Conservation (phyloP, 2,113 vertebrate genomes). For the Pyxicephalus adspersus region DNA sequence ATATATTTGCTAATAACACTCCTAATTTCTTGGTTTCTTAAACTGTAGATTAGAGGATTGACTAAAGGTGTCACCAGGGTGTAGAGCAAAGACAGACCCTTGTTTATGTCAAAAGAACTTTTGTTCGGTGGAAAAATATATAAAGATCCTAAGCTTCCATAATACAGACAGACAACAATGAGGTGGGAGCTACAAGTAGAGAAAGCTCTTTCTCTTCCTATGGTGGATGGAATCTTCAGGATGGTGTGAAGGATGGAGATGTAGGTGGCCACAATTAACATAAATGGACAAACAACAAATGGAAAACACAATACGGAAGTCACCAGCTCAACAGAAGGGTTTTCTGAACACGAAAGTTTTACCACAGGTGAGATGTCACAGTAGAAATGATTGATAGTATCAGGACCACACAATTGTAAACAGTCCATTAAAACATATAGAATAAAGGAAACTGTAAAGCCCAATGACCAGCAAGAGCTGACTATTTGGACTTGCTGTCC, state of each 20-base stretch:
- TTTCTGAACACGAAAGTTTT: conserved; percentile 1
- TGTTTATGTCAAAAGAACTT: conserved; percentile 44
- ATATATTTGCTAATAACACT: too few relatives aligned
- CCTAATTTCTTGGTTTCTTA: neutral
- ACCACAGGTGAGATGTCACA: neutral
- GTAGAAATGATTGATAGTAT: neutral
- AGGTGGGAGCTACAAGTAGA: too few relatives aligned
- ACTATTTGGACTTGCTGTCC: neutral
- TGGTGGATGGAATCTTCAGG: neutral
- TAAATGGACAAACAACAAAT: neutral
- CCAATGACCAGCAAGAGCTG: neutral
- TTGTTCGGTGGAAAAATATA: conserved; percentile 33
- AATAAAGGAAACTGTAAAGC: neutral
- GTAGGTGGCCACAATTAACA: neutral
- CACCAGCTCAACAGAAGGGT: neutral
- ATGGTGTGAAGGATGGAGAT: neutral
- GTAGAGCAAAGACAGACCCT: conserved; percentile 57
- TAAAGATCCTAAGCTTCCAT: conserved; percentile 19
- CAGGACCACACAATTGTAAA: neutral
- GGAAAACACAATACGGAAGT: neutral
- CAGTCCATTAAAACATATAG: neutral
- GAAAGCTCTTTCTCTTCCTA: neutral
- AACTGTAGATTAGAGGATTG: neutral
- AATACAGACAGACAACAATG: conserved; percentile 40
- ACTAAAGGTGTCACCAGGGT: neutral